phyloP scores from a whole-genome alignment of 2,888 invertebrate species.

The Pheosia tremula region DNA sequence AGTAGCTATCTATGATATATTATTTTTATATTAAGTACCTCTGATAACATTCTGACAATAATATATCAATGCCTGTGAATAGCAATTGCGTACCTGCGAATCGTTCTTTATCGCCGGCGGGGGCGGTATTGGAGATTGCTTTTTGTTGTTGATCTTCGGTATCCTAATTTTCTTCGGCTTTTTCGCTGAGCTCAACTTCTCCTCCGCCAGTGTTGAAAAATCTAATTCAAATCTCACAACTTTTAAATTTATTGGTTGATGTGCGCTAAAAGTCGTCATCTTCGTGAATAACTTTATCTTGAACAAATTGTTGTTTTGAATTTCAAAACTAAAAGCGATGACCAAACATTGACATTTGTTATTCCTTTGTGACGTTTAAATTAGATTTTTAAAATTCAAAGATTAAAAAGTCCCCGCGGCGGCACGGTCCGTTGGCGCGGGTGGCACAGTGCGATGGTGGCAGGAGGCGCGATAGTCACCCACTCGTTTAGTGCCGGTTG shows the following conservation, averaged over 20 bases:
- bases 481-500: conserved; percentile 66
- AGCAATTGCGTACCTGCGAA: conserved; percentile 51
- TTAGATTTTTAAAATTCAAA: conserved; percentile 6
- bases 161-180: conserved; percentile 60
- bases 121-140: conserved; percentile 56
- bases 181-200: conserved; percentile 46
- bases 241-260: conserved; percentile 73
- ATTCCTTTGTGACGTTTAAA: not conserved
- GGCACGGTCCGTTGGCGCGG: conserved; percentile 9
- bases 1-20: conserved; percentile 11
- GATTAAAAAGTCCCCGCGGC: conserved; percentile 21
- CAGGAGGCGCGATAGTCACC: conserved; percentile 69
- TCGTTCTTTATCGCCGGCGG: conserved; percentile 52
- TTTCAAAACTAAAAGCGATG: not conserved
- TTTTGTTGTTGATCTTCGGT: conserved; percentile 55
- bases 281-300: conserved; percentile 1
- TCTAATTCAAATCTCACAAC: conserved; percentile 74
- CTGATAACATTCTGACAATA: too few species aligned
- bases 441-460: conserved; percentile 30
- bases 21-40: conserved; percentile 15
- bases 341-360: not conserved
- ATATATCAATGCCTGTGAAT: conserved; percentile 9
- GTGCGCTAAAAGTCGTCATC: conserved; percentile 72
- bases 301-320: not conserved
- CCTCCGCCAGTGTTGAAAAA: conserved; percentile 54